Conservation (phyloP, 2,888 invertebrate genomes). For the Caenorhabditis angaria region DNA sequence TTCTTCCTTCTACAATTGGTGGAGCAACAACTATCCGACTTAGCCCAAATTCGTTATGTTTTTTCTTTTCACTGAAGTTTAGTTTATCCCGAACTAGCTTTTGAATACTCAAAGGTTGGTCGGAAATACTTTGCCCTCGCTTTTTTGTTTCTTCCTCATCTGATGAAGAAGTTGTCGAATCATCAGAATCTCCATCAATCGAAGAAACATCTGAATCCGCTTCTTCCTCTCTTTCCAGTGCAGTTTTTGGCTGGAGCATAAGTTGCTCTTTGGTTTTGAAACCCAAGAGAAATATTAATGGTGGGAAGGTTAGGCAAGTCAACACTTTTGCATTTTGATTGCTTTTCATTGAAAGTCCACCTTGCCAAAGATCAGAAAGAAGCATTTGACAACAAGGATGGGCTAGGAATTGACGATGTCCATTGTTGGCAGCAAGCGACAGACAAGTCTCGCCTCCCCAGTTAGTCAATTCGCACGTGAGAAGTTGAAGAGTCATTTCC, state of each 20-base stretch:
- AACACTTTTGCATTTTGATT: slow-evolving; percentile 57
- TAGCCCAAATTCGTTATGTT: no score
- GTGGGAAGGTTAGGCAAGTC: slow-evolving; percentile 87
- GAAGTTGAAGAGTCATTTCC: slow-evolving; percentile 84
- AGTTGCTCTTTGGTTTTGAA: slow-evolving; percentile 97
- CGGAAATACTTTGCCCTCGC: slow-evolving; percentile 23
- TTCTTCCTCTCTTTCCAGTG: slow-evolving; percentile 50
- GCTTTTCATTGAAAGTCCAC: slow-evolving; percentile 89
- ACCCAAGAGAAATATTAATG: slow-evolving; percentile 85
- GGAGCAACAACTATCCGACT: slow-evolving; percentile 37
- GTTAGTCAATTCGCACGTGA: slow-evolving; percentile 94
- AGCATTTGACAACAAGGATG: slow-evolving; percentile 84
- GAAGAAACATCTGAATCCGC: slow-evolving; percentile 44
- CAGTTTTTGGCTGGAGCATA: slow-evolving; percentile 85
- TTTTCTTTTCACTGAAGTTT: slow-evolving; percentile 37
- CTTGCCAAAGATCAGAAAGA: slow-evolving; percentile 99
- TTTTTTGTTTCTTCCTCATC: slow-evolving; percentile 20
- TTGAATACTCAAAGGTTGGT: slow-evolving; percentile 44
- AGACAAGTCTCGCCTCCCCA: slow-evolving; percentile 98
- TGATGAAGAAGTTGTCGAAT: slow-evolving; percentile 12
- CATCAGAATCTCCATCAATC: slow-evolving; percentile 11
- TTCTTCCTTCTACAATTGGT: slow-evolving; percentile 27
- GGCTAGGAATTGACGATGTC: slow-evolving; percentile 79
- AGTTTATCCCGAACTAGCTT: slow-evolving; percentile 35
- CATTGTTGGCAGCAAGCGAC: slow-evolving; percentile 91